phyloP scores from a whole-genome alignment of 2,888 invertebrate genomes.

The Stenodema calcarata region DNA sequence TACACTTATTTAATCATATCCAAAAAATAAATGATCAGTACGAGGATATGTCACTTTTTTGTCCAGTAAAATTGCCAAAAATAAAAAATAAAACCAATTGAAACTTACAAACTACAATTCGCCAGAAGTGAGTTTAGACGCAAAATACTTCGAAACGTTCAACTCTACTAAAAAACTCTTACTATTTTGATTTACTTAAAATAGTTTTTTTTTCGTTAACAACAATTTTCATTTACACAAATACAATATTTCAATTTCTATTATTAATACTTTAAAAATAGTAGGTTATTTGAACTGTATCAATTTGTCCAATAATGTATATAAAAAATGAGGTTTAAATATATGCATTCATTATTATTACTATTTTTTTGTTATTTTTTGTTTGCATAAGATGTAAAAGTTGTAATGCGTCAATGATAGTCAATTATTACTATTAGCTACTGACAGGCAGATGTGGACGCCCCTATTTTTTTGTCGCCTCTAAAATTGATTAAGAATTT shows the following conservation, averaged over 20 bases:
- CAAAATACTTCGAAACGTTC: neutral
- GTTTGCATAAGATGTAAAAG: no score
- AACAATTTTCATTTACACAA: neutral
- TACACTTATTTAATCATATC: neutral
- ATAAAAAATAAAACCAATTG: neutral
- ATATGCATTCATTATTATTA: no score
- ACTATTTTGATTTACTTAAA: neutral
- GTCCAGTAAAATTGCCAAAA: neutral
- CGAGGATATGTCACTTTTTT: neutral
- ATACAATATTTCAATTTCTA: neutral
- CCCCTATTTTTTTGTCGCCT: no score
- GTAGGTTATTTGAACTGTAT: neutral
- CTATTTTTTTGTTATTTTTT: no score
- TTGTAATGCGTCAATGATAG: no score
- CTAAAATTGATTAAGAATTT: no score
- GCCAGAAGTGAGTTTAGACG: no score
- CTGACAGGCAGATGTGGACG: no score
- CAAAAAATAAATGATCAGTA: neutral
- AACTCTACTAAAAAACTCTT: no score
- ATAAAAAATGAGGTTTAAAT: no score
- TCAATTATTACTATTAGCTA: no score
- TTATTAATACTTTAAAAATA: neutral
- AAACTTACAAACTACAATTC: neutral
- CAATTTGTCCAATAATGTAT: neutral
- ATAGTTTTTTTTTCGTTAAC: neutral